Conservation (phyloP, 2,797 vertebrate genomes). For the Oryzias sinensis region DNA sequence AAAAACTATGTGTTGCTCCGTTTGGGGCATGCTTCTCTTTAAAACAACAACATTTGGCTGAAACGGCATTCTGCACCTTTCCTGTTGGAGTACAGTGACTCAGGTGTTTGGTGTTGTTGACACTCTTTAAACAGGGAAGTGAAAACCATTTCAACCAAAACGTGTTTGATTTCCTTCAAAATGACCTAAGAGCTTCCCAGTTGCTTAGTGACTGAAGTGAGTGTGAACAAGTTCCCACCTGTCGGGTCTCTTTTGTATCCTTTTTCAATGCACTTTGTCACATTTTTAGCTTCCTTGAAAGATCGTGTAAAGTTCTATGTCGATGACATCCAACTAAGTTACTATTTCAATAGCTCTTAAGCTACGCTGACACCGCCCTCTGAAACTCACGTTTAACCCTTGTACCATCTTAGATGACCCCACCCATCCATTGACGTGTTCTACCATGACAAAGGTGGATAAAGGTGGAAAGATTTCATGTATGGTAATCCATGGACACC, state of each 20-base stretch:
- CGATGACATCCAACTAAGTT: too few species aligned
- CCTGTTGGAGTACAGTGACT: constrained; percentile 68
- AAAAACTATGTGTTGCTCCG: constrained; percentile 63
- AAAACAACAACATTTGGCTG: constrained; percentile 74
- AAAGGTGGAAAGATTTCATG: too few species aligned
- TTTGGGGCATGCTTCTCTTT: constrained; percentile 61
- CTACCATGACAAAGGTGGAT: too few species aligned
- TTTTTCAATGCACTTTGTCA: neutral
- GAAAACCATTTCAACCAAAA: constrained; percentile 4
- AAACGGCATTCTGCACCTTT: constrained; percentile 66
- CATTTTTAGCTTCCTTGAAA: too few species aligned
- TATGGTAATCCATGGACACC: too few species aligned
- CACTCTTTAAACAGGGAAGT: constrained; percentile 69
- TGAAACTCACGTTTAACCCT: too few species aligned
- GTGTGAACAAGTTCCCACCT: neutral
- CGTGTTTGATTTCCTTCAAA: neutral
- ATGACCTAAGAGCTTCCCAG: neutral
- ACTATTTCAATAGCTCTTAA: too few species aligned
- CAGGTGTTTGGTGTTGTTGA: constrained; percentile 54
- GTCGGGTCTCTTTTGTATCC: neutral
- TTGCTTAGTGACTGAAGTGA: neutral
- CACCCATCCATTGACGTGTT: too few species aligned
- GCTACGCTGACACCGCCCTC: too few species aligned
- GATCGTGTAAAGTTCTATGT: too few species aligned
- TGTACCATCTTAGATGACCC: too few species aligned